Percentiles rank a stretch among this genome's conserved stretches.
phyloP scores from a whole-genome alignment of 35 echinoderm and acorn worm genomes.

The Lytechinus variegatus region DNA sequence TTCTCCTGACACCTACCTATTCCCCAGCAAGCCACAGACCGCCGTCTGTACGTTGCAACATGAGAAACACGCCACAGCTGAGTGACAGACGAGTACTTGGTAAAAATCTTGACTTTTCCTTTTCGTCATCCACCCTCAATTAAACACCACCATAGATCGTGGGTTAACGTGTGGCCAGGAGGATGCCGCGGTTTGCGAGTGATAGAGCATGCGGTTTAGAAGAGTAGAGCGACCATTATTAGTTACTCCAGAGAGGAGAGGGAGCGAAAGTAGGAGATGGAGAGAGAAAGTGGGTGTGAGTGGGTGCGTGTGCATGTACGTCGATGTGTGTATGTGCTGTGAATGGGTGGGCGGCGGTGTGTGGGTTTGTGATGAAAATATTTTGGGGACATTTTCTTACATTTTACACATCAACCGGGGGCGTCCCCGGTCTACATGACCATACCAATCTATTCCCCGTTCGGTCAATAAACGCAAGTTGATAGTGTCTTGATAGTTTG shows the following conservation, averaged over 20 bases:
- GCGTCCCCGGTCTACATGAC: no score
- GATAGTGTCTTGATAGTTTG: no score
- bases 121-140: constrained; percentile 10
- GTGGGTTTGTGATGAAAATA: no score
- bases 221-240: not conserved
- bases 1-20: not conserved
- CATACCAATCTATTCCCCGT: no score
- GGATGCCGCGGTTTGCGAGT: not conserved
- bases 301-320: no score
- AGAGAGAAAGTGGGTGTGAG: no score
- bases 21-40: not conserved
- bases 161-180: not conserved
- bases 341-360: no score
- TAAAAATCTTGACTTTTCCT: constrained; percentile 7
- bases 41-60: not conserved
- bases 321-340: no score
- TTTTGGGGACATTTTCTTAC: no score
- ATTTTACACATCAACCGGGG: no score
- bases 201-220: not conserved
- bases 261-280: no score
- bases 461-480: no score
- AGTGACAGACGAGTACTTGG: not conserved
- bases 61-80: not conserved
- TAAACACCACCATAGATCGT: not conserved
- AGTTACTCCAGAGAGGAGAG: not conserved